Percentiles rank a stretch among this genome's conserved stretches.
Conservation (phyloP, 2,113 vertebrate species). For the Xenopus borealis region DNA sequence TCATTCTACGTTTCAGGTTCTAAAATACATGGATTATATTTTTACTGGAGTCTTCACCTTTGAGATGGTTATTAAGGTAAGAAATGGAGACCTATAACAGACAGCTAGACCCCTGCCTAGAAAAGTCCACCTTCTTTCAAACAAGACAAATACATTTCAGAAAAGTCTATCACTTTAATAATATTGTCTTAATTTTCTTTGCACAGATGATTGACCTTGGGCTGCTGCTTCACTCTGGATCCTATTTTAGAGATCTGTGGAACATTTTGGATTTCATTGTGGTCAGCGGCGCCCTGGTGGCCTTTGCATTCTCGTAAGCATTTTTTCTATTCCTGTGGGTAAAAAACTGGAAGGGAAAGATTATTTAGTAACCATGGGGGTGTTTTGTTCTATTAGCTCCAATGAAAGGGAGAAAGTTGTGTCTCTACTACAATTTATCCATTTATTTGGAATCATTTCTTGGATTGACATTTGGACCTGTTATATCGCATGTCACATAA, state of each 20-base stretch:
- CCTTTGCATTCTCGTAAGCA: constrained; percentile 98
- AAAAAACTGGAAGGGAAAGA: not conserved
- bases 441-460: too few relatives aligned
- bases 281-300: constrained; percentile 97
- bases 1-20: constrained; percentile 65
- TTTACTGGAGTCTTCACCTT: constrained; percentile 98
- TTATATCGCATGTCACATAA: too few relatives aligned
- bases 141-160: too few relatives aligned
- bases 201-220: constrained; percentile 75
- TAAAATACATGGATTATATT: constrained; percentile 95
- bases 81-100: not conserved
- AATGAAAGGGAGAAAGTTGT: too few relatives aligned
- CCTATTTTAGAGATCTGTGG: constrained; percentile 82
- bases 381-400: not conserved
- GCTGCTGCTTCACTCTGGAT: constrained; percentile 70
- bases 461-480: too few relatives aligned
- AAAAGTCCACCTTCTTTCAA: too few relatives aligned
- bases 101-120: too few relatives aligned
- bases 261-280: constrained; percentile 98
- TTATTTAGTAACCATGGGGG: not conserved
- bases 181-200: not conserved
- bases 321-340: not conserved
- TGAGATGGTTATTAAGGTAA: constrained; percentile 98
- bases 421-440: not conserved
- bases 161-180: too few relatives aligned